A percentile compares a stretch with the other conserved stretches of the same genome.
Evolutionary conservation across 1,140 invertebrate genomes (phyloP).

Genomic region (Cotesia chilonis): DNA sequence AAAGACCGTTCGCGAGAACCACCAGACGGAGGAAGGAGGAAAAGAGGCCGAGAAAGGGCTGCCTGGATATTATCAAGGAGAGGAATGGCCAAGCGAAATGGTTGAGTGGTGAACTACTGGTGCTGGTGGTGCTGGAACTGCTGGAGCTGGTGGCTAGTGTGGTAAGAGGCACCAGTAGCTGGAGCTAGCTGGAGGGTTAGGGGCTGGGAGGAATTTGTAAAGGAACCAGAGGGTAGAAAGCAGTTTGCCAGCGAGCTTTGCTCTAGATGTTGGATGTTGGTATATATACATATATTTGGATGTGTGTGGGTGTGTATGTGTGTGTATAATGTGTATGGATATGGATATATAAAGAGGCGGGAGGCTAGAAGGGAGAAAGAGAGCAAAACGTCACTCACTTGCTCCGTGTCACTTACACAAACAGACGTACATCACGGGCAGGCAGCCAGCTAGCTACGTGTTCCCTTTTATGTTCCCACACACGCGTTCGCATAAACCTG

Average conservation of each 20-base stretch:
- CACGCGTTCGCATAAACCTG: conserved; percentile 65
- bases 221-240: conserved; percentile 37
- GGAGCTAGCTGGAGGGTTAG: conserved; percentile 8
- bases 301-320: too few species aligned
- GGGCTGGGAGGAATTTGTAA: conserved; percentile 31
- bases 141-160: conserved; percentile 33
- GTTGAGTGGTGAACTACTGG: not conserved
- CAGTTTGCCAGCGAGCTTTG: conserved; percentile 27
- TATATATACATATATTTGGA: not conserved
- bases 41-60: conserved; percentile 32
- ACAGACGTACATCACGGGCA: conserved; percentile 65
- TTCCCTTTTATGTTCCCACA: conserved; percentile 66
- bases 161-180: conserved; percentile 3
- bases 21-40: conserved; percentile 36
- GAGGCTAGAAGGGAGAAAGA: conserved; percentile 28
- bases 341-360: not conserved
- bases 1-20: conserved; percentile 45
- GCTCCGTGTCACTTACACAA: conserved; percentile 66
- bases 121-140: conserved; percentile 1
- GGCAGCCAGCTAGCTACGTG: conserved; percentile 56
- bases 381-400: conserved; percentile 62
- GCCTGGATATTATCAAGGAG: not conserved
- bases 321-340: not conserved
- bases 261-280: too few species aligned
- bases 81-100: not conserved